Base-by-base conservation (phyloP, 2,888 invertebrate genomes). In the Meteorus cinctellus region DNA sequence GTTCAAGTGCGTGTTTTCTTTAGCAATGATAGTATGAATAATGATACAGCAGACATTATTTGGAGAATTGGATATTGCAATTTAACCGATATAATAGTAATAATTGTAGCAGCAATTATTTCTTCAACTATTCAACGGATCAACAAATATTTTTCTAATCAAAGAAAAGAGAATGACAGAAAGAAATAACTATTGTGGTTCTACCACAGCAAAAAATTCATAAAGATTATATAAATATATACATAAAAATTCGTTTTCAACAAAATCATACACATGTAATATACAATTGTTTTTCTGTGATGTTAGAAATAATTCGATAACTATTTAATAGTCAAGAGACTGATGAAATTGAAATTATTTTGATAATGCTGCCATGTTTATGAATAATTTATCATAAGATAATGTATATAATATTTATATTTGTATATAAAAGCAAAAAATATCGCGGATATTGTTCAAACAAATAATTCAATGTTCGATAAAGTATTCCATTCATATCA, bases 1-100 rank as follows among this genome's bases (percentile, higher is more conserved):
- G 75, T 74, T 79, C 10, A 55, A 79, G 77, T 81, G 81, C 79
- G 77, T 75, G 76, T 79, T 80, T 76, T 78, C 78, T 78, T 72
- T 77, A 74, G 77, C 76, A 76, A 67, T 74, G 72, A 77, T 77
- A 76, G 63, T 74, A 72, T 74, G 72, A 63, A 59, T 76, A 74
- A 74, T 76, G 76, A 77, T 78, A 77, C 74, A 67, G 75, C 8
- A 75, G 76, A 73, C 62, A 63, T 68, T 60, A 34, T 74, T 55
- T 55, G 24, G 19, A 19, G 19, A 74, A 41, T 72, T 74, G 31
- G 36, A 71, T 51, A 60, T 73, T 70, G 41, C 62, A 65, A 60
- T 65, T 73, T 48, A 55, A 68, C 70, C 73, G 62, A 72, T 45
- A 60, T 69, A 62, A 69, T 76, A 75, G 71, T 72, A 69, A 77